Evolutionary conservation across 2,797 vertebrate genomes (phyloP).

Genomic region (Sebastes jordani): DNA sequence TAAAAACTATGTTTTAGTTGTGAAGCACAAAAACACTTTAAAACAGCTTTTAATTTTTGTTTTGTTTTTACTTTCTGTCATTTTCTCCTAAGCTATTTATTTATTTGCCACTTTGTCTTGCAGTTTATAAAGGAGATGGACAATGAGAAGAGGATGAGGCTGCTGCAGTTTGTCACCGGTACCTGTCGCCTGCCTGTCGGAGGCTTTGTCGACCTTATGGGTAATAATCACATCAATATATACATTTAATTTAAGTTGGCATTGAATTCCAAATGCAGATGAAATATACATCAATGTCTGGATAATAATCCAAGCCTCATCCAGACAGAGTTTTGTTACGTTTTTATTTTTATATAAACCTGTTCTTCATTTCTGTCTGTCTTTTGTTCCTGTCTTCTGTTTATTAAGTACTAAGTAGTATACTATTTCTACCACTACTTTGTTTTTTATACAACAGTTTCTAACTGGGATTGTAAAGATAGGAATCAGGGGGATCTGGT

Average conservation of each 20-base stretch:
- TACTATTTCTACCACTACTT: too few species aligned
- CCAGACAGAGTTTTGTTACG: neutral
- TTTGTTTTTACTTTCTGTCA: too few species aligned
- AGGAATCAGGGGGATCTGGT: too few species aligned
- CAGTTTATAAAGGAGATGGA: slow-evolving; percentile 92
- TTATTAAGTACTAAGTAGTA: neutral
- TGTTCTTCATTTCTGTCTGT: neutral
- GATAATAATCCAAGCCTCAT: neutral
- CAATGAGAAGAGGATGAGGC: slow-evolving; percentile 96
- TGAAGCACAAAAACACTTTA: too few species aligned
- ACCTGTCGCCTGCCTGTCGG: slow-evolving; percentile 96
- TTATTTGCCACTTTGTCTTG: neutral
- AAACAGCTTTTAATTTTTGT: too few species aligned
- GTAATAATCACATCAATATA: slow-evolving; percentile 60
- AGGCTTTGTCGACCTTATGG: slow-evolving; percentile 97
- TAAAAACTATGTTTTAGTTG: too few species aligned
- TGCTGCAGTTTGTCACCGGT: slow-evolving; percentile 97
- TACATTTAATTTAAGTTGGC: neutral
- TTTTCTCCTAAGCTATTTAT: too few species aligned
- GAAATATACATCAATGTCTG: neutral
- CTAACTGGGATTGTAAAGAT: too few species aligned
- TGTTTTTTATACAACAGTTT: too few species aligned
- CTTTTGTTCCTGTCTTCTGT: neutral
- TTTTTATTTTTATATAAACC: neutral
- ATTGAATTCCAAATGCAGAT: neutral